Percentiles rank a stretch among this genome's conserved stretches.
phyloP scores from a whole-genome alignment of 2,888 invertebrate species.

The Drosophila pegasa region DNA sequence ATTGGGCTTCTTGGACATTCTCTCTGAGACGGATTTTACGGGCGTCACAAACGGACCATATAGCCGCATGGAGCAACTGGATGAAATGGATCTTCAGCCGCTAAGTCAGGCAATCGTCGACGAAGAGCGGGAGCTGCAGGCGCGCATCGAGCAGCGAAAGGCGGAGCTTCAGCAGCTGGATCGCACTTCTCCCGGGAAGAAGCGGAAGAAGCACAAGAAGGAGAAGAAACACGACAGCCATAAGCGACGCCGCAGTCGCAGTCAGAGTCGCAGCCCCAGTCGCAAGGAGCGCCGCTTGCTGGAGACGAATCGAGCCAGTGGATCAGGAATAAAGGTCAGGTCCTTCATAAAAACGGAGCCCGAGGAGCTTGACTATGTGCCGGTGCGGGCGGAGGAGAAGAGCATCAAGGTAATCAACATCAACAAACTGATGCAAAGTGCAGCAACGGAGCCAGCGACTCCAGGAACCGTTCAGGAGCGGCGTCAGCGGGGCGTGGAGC shows the following conservation, averaged over 20 bases:
- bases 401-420: conserved; percentile 19
- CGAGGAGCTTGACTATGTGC: conserved; percentile 10
- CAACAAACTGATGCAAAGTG: conserved; percentile 14
- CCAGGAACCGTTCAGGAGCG: conserved; percentile 32
- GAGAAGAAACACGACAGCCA: conserved; percentile 23
- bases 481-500: conserved; percentile 39
- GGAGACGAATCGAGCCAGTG: not conserved
- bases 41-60: not conserved
- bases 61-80: not conserved
- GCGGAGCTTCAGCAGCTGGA: not conserved
- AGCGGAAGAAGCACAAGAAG: conserved; percentile 29
- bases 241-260: conserved; percentile 31
- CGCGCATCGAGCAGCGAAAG: not conserved
- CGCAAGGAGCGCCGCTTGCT: conserved; percentile 11
- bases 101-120: not conserved
- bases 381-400: conserved; percentile 20
- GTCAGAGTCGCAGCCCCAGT: not conserved
- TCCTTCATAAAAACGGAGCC: conserved; percentile 6
- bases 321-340: not conserved
- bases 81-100: conserved; percentile 12
- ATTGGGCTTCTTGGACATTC: conserved; percentile 13
- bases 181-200: not conserved
- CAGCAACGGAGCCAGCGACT: not conserved
- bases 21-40: conserved; percentile 1
- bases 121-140: conserved; percentile 1